Base-by-base conservation (phyloP, 2,797 vertebrate genomes). In the Channallabes apus region DNA sequence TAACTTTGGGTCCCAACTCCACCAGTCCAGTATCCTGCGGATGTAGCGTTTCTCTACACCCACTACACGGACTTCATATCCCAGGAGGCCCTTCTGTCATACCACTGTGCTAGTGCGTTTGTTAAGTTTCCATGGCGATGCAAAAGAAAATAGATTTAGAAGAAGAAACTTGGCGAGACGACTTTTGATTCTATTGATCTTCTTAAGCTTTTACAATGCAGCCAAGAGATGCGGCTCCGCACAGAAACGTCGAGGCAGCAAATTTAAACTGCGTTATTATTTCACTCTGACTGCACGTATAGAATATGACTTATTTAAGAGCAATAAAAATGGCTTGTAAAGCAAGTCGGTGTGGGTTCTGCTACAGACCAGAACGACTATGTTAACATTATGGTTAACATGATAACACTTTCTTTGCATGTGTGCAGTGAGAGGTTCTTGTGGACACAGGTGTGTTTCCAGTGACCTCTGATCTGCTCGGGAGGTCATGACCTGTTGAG, bases 361-460 rank as follows among this genome's bases (percentile, higher is more conserved):
- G 73, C 59, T 51, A 69, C 27, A 3, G 24, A 76, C 61, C 80
- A 61, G 62, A 61, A 64, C 56, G 8, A 67, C 85, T 11, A 29
- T 58, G 51, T 86, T 78, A 78, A 76, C 32, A 41, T 68, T 59
- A 62, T 58, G 58, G 79, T 77, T 81, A 82, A 85, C 79, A 51
- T 64, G 51, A 62, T 78, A 67, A 84, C 61, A 22, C 54, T 78
- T 69, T 59, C 65, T 79, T 62, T 35, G 88, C 54, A 87, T 77
- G 46, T 86, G 38, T 73, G 67, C 18, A 65, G 24, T 38, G 38
- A 24, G 46, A 67, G 79, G 24, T 86, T 83, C 82, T 83, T 89
- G 89, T 90, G 88, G 89, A 88, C 82, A 90, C 88, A 90, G 88
- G 88, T 89, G 89, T 85, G 84, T 83, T 84, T 81, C 85, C 58